Conservation (phyloP, 2,113 vertebrate species). For the Phocoena sinus region DNA sequence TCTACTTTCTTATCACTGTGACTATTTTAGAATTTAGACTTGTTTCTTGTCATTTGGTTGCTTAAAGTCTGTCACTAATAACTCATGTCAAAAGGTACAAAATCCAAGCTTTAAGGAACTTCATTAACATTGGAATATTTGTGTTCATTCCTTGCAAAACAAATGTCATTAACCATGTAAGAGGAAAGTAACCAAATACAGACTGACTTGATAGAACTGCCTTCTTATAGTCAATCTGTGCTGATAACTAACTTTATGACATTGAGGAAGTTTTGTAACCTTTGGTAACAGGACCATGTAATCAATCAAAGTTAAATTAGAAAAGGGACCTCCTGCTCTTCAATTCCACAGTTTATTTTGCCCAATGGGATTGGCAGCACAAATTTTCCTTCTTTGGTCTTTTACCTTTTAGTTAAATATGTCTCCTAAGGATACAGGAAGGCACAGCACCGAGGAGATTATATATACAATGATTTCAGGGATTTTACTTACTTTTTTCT, state of each 20-base stretch:
- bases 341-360: not conserved
- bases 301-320: not conserved
- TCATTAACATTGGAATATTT: not conserved
- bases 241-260: not conserved
- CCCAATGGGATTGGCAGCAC: not conserved
- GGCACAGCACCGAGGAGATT: not conserved
- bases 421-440: not conserved
- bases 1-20: not conserved
- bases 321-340: not conserved
- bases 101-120: not conserved
- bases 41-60: not conserved
- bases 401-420: not conserved
- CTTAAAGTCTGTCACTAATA: not conserved
- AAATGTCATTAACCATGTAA: not conserved
- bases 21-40: not conserved
- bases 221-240: not conserved
- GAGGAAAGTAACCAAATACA: not conserved
- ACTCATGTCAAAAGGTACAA: not conserved
- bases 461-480: not conserved
- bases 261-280: not conserved
- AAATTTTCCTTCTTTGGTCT: not conserved
- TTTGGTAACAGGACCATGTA: not conserved
- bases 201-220: not conserved
- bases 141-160: not conserved
- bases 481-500: not conserved